Conservation (phyloP, 2,888 invertebrate species). For the Argynnis bischoffii region DNA sequence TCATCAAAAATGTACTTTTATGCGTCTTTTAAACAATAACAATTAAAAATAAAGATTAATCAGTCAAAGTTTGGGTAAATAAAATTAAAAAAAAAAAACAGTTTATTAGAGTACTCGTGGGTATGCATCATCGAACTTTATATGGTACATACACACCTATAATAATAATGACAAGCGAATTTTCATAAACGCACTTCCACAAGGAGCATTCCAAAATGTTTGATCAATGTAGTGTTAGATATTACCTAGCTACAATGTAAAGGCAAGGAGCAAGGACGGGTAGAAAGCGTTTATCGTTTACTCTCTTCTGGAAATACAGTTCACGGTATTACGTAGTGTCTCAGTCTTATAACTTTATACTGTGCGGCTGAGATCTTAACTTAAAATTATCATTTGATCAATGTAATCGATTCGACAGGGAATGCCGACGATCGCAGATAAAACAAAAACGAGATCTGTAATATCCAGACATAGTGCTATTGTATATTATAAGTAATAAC, state of each 20-base stretch:
- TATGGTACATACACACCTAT: slow-evolving; percentile 38
- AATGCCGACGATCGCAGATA: slow-evolving; percentile 27
- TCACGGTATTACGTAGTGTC: slow-evolving; percentile 76
- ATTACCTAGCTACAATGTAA: slow-evolving; percentile 78
- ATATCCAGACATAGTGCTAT: slow-evolving; percentile 61
- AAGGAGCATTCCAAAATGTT: slow-evolving; percentile 59
- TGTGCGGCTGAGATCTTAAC: slow-evolving; percentile 57
- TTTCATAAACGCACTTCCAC: slow-evolving; percentile 65
- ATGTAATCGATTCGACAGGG: slow-evolving; percentile 22
- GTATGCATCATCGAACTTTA: slow-evolving; percentile 36
- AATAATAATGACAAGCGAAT: slow-evolving; percentile 51
- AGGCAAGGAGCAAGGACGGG: slow-evolving; percentile 82
- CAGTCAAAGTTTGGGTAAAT: slow-evolving; percentile 41
- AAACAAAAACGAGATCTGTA: slow-evolving; percentile 36
- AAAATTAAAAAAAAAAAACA: slow-evolving; percentile 36
- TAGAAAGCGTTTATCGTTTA: slow-evolving; percentile 78
- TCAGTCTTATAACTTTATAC: slow-evolving; percentile 79
- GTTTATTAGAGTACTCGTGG: slow-evolving; percentile 29
- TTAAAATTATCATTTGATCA: slow-evolving; percentile 33
- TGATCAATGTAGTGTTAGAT: slow-evolving; percentile 63
- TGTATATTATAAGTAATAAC: slow-evolving; percentile 54
- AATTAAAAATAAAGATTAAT: slow-evolving; percentile 33
- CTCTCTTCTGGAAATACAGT: slow-evolving; percentile 75
- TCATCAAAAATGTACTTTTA: too few species aligned
- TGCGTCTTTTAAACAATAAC: slow-evolving; percentile 9